Percentiles rank a stretch among this genome's conserved stretches.
These are phyloP conservation scores for Ceratina calcarata DNA, from an alignment of 1,140 invertebrate species.

Conservation along the genomic window DNA sequence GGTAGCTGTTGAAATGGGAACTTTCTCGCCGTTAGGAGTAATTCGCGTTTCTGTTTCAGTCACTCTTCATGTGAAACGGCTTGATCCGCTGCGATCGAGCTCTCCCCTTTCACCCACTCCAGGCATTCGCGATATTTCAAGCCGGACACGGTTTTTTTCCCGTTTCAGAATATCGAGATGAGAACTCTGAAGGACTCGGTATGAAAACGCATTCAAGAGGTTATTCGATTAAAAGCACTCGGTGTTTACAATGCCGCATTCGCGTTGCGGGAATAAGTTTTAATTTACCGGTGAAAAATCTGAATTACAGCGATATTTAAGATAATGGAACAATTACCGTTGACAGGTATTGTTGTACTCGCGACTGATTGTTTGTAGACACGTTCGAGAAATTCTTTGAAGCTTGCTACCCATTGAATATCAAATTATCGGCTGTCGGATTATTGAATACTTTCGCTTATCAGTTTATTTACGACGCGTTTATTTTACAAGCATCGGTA, in stretches of 20 bases:
- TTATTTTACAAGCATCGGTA: not conserved
- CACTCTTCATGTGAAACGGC: slow-evolving; percentile 2
- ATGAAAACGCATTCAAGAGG: slow-evolving; percentile 21
- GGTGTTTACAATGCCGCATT: not conserved
- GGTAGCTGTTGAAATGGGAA: not conserved
- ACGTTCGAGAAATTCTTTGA: too few species aligned
- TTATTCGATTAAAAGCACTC: slow-evolving; percentile 25
- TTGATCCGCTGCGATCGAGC: slow-evolving; percentile 1
- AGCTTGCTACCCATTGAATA: too few species aligned
- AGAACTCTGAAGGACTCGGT: slow-evolving; percentile 6
- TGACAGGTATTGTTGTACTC: too few species aligned
- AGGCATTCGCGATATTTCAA: not conserved
- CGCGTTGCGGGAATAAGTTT: not conserved
- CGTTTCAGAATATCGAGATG: slow-evolving; percentile 2
- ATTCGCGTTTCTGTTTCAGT: slow-evolving; percentile 12
- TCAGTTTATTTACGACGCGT: not conserved
- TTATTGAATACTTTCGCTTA: not conserved
- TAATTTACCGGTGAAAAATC: not conserved
- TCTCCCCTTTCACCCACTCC: too few species aligned
- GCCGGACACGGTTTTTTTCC: not conserved
- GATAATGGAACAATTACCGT: not conserved
- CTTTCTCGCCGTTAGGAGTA: not conserved
- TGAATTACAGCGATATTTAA: not conserved
- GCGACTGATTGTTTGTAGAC: too few species aligned
- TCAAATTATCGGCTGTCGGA: too few species aligned